Conservation (phyloP, 2,888 invertebrate genomes). For the Chloroclysta siterata region DNA sequence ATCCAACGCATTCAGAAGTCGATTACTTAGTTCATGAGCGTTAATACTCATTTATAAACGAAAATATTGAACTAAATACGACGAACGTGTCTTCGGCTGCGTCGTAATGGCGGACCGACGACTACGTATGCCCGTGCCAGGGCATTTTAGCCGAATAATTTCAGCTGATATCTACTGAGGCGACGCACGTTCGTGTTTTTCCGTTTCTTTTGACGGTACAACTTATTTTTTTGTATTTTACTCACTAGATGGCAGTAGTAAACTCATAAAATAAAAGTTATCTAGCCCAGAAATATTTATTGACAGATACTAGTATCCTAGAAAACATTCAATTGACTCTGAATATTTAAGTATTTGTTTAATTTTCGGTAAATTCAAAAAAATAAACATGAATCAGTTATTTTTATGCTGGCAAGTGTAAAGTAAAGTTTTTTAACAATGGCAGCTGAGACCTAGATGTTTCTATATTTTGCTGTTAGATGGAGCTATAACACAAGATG, state of each 20-base stretch:
- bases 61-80: constrained; percentile 86
- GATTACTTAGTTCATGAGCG: constrained; percentile 96
- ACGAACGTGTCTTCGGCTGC: constrained; percentile 85
- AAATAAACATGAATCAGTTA: not conserved
- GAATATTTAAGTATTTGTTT: not conserved
- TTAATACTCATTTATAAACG: constrained; percentile 91
- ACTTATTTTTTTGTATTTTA: constrained; percentile 51
- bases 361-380: not conserved
- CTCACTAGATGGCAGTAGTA: constrained; percentile 61
- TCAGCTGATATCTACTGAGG: constrained; percentile 85
- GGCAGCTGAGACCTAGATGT: constrained; percentile 16
- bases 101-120: constrained; percentile 86
- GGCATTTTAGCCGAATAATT: constrained; percentile 86
- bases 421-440: constrained; percentile 20
- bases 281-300: not conserved
- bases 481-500: constrained; percentile 36
- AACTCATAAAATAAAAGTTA: not conserved
- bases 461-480: constrained; percentile 38
- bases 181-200: constrained; percentile 84
- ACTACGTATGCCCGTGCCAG: constrained; percentile 86
- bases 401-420: constrained; percentile 28
- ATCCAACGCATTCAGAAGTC: constrained; percentile 98
- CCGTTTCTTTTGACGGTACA: constrained; percentile 83
- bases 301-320: not conserved
- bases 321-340: not conserved